Evolutionary conservation across 2,888 invertebrate species (phyloP), one percentile per base, ranked within the genome.

Genomic region (Luperina testacea): DNA sequence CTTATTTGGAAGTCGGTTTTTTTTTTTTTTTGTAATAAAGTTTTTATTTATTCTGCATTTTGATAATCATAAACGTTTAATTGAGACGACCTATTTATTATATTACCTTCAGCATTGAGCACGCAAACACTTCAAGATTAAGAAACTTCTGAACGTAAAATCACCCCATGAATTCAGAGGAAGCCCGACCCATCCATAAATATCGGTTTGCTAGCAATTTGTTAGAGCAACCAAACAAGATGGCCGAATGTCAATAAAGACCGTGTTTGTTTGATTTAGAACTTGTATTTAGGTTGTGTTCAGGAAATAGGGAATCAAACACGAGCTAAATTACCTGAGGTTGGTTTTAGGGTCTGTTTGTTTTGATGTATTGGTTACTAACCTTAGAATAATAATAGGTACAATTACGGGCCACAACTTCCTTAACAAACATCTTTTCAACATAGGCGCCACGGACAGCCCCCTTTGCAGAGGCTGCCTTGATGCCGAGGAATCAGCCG

Each of bases 131-230:
- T 65, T n/a, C 38, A 73, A 75, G 59, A 75, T 69, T 68, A 63
- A 61, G 53, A 57, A 63, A 74, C 20, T 27, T 53, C 24, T 38
- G 2, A 48, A 15, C 32, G 45, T 1, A n/a, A 63, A 76, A 80
- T 70, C 76, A 63, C 70, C 24, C 13, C 45, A 73, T 67, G 75
- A 63, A 73, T 76, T 59, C 51, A 53, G n/a, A 68, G 51, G 45
- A 63, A 72, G 38, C 51, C 51, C 68, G 73, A 72, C 59, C 77
- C 51, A 61, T 76, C 74, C 78, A 90, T 90, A 90, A 88, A 90
- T 88, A 88, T 86, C 48, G 85, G 88, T 90, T 88, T 77, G 81
- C 75, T 38, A 77, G 82, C 84, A 82, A 89, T 90, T 82, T 85
- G 84, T 88, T 87, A 83, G 82, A 67, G 68, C 57, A 51, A 61